phyloP scores from a whole-genome alignment of 2,797 vertebrate genomes.

The Podarcis lilfordi region DNA sequence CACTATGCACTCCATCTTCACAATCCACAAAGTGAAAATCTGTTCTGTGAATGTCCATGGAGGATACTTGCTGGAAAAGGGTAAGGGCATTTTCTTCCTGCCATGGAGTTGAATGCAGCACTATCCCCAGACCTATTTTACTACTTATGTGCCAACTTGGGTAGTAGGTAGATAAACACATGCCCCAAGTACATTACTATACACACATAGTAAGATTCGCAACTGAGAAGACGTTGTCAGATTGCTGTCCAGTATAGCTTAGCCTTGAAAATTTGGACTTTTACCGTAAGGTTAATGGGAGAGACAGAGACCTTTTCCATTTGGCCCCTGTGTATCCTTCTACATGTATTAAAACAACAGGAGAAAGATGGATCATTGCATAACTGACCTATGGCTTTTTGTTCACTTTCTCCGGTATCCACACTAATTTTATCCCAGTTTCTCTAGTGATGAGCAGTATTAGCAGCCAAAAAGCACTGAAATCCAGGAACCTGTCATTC shows the following conservation, averaged over 20 bases:
- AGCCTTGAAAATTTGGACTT: neutral
- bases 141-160: accelerated
- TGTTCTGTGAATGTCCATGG: neutral
- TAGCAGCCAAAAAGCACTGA: neutral
- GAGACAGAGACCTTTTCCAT: neutral
- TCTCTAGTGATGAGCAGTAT: neutral
- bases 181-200: neutral
- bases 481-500: neutral
- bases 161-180: neutral
- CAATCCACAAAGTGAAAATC: neutral
- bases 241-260: neutral
- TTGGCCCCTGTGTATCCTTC: too few species aligned
- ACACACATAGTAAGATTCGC: neutral
- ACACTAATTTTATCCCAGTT: neutral
- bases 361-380: neutral
- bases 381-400: neutral
- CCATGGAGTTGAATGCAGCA: accelerated
- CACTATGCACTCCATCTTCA: neutral
- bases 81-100: accelerated
- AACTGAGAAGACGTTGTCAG: neutral
- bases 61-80: neutral
- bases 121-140: accelerated
- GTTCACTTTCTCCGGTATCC: neutral
- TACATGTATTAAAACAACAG: neutral
- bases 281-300: neutral